Base-by-base conservation (phyloP, 2,888 invertebrate genomes). In the Drosophila mimica region DNA sequence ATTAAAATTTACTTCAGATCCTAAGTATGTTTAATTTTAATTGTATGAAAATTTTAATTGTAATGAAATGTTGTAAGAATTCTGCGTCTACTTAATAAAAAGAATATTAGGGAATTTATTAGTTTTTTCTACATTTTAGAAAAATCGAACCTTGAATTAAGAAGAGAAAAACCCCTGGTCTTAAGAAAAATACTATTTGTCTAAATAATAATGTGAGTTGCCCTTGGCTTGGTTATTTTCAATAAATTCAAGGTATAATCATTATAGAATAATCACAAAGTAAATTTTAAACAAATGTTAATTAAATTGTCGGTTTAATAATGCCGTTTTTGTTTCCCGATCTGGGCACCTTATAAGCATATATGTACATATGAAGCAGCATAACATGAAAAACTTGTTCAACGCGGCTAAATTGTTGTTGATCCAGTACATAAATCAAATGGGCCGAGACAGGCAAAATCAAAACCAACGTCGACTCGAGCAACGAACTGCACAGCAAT, bases 381-480 rank as follows among this genome's bases (percentile, higher is more conserved):
- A 17, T 52, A 69, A 62, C 57, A 64, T 54, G 51, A 43, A 71
- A 79, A 79, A 79, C 79, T 59, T 54, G 76, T 76, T 79, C 60
- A 36, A 57, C 51, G 53, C 28, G 61, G 56, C 46, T 54, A 68
- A 81, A 81, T 67, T 64, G 74, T 49, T 56, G 64, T 65, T 54
- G 62, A 82, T 74, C 65, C 54, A 76, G 71, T 52, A 67, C 67
- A 79, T 74, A 81, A 83, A 83, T 74, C 76, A 64, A 70, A 65
- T 74, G 59, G 64, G 72, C 52, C 58, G 34, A 25, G 36, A 63
- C 58, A 48, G 54, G 49, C 8, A 61, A 61, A 77, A 67, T 61
- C 51, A 38, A 70, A 75, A 63, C 53, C 31, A 63, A 76, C 2
- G 53, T 64, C 53, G 79, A 38, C 13, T 28, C 28, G 13, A 17